phyloP scores from a whole-genome alignment of 2,888 invertebrate genomes.

The Coleophora flavipennella region DNA sequence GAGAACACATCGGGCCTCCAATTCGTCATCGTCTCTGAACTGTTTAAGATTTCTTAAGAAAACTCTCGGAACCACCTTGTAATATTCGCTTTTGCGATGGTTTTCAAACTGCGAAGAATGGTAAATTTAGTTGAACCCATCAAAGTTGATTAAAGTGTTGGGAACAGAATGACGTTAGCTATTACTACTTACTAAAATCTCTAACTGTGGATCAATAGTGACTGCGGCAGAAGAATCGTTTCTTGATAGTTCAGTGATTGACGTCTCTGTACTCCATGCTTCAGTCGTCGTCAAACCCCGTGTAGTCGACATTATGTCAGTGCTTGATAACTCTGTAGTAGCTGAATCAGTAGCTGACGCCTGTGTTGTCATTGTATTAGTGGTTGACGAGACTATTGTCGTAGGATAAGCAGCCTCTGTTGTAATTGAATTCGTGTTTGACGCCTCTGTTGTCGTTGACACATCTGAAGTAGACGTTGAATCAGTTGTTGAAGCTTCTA shows the following conservation, averaged over 20 bases:
- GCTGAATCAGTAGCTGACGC: not conserved
- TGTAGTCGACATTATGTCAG: not conserved
- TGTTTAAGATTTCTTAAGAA: no score
- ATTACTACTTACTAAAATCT: no score
- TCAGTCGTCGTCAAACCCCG: not conserved
- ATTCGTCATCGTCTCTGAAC: no score
- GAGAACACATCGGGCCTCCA: no score
- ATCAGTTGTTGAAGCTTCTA: not conserved
- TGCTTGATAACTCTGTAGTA: not conserved
- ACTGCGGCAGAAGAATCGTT: not conserved
- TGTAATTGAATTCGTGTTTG: not conserved
- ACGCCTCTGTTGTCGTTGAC: not conserved
- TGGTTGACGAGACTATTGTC: not conserved
- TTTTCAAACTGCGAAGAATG: no score
- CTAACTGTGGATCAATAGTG: not conserved
- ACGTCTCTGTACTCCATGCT: not conserved
- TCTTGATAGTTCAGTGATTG: not conserved
- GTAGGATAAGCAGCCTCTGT: not conserved
- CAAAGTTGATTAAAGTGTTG: no score
- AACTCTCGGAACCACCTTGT: no score
- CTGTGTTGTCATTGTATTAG: not conserved
- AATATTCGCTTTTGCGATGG: no score
- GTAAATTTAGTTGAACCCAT: no score
- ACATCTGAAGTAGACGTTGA: not conserved
- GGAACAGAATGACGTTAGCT: no score